A percentile compares a stretch with the other conserved stretches of the same genome.
Conservation (phyloP, 2,888 invertebrate genomes). For the Troides oblongomaculatus region DNA sequence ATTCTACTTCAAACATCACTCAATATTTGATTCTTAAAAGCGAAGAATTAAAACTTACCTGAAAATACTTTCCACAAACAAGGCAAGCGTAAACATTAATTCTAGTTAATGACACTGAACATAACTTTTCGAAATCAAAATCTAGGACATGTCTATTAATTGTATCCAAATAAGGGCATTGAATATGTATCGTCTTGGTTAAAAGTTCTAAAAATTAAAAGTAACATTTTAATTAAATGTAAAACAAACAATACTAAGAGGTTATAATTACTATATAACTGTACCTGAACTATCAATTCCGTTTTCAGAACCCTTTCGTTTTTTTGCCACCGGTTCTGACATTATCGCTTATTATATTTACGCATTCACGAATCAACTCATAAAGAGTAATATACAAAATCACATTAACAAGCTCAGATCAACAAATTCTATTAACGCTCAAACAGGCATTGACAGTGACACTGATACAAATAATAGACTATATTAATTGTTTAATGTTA, state of each 20-base stretch:
- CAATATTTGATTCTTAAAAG: no score
- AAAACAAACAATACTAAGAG: conserved; percentile 32
- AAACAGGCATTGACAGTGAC: neutral
- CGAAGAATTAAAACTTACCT: conserved; percentile 50
- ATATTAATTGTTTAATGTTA: no score
- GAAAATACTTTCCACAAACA: conserved; percentile 99
- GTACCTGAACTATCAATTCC: conserved; percentile 48
- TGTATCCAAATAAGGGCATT: conserved; percentile 98
- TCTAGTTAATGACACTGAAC: conserved; percentile 97
- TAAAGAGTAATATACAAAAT: neutral
- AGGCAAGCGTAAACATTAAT: conserved; percentile 99
- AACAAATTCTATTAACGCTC: neutral
- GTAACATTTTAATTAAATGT: neutral
- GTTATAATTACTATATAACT: conserved; percentile 37
- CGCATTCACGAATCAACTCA: neutral
- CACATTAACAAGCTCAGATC: neutral
- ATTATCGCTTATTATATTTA: conserved; percentile 37
- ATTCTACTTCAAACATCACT: no score
- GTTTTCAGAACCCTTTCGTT: conserved; percentile 59
- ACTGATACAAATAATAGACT: neutral
- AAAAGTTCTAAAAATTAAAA: conserved; percentile 49
- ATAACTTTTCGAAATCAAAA: conserved; percentile 99
- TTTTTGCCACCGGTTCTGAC: conserved; percentile 46
- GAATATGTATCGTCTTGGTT: conserved; percentile 65
- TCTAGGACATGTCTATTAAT: conserved; percentile 98